Evolutionary conservation across 2,113 vertebrate genomes (phyloP).

Genomic region (Polypterus senegalus): DNA sequence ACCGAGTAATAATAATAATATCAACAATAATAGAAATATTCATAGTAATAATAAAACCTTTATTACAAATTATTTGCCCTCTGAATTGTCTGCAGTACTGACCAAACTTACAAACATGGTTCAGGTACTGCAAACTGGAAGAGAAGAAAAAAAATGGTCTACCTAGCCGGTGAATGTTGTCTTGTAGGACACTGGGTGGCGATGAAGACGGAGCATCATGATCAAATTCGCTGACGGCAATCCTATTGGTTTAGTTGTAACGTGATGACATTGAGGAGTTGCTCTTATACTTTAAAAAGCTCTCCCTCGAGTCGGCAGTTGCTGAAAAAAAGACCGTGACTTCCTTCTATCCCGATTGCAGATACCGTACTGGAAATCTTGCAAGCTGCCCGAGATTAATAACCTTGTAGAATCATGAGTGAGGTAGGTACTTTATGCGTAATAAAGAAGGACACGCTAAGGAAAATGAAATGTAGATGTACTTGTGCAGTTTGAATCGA

Average conservation of each 20-base stretch:
- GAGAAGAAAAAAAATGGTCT: conserved; percentile 23
- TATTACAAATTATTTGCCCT: too few species aligned
- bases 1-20: too few species aligned
- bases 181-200: conserved; percentile 36
- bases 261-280: conserved; percentile 47
- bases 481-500: too few species aligned
- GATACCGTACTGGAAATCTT: conserved; percentile 22
- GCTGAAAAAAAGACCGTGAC: conserved; percentile 35
- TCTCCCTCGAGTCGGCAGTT: conserved; percentile 27
- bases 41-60: too few species aligned
- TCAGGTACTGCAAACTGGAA: too few species aligned
- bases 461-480: too few species aligned
- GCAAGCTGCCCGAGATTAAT: conserved; percentile 17
- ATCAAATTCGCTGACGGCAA: conserved; percentile 36
- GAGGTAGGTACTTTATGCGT: conserved; percentile 40
- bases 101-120: too few species aligned
- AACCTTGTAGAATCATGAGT: conserved; percentile 43
- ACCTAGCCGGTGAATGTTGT: conserved; percentile 30
- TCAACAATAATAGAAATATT: too few species aligned
- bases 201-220: conserved; percentile 23
- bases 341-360: conserved; percentile 22
- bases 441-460: too few species aligned
- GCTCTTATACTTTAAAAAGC: conserved; percentile 54
- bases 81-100: too few species aligned
- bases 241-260: conserved; percentile 52